Base-by-base conservation (phyloP, 2,888 invertebrate species). In the Nomada goodeniana region DNA sequence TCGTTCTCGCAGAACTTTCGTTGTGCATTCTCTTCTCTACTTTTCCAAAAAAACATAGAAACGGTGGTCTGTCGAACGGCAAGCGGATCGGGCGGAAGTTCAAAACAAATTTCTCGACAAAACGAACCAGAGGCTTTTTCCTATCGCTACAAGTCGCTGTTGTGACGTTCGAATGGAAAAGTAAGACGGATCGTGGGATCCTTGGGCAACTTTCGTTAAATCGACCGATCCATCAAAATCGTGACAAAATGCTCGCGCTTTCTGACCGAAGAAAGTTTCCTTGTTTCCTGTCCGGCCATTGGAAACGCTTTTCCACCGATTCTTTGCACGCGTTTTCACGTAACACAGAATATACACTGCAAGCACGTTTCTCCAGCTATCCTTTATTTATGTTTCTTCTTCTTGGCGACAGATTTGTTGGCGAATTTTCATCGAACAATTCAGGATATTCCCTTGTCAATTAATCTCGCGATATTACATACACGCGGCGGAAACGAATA, bases 181-280 rank as follows among this genome's bases (percentile, higher is more conserved):
- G 69, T 82, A 90, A 90, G 91, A 90, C 87, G 82, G 89, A 90
- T 90, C 82, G 87, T 55, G 42, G 72, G 26, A 64, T 71, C 59
- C 64, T 63, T 52, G 23, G 36, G 69, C 23, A 76, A 76, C 61
- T 73, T 67, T 74, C 29, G 13, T 63, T 72, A n/a, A 26, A 65
- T 71, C 55, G 4, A 64, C 42, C 77, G 76, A 87, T 87, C 86
- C 83, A 88, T 87, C 88, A 84, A 73, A 68, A 4, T 53, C 29
- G 23, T 69, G 77, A 82, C 70, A 69, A 63, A 71, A 82, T 55
- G 60, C 57, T 73, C 36, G 63, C 71, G 75, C 82, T 76, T 63
- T 50, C 50, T 52, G 9, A 18, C 26, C 61, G 44, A 15, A 26
- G 76, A 64, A 76, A 18, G 18, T 20, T 53, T 71, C 53, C 67